A percentile compares a stretch with the other conserved stretches of the same genome.
These are phyloP conservation scores for Ophioderma brevispina DNA, from an alignment of 35 echinoderm and acorn worm species.

Conservation along the genomic window DNA sequence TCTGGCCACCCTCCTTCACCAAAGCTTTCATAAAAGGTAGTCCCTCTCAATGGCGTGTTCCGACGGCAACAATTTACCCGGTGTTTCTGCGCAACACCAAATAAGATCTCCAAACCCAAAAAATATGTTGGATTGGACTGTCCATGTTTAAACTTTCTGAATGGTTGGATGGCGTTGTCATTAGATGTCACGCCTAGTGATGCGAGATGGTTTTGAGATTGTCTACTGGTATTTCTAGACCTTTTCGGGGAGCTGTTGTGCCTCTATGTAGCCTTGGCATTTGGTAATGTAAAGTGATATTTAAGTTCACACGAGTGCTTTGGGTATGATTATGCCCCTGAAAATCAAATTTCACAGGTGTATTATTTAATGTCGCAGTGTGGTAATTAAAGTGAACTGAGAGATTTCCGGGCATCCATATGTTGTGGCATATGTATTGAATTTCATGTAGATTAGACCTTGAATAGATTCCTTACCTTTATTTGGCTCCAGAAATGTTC, in stretches of 20 bases:
- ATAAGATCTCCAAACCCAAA: slow-evolving; percentile 64
- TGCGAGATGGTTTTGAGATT: slow-evolving; percentile 55
- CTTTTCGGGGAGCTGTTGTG: slow-evolving; percentile 80
- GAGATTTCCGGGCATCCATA: too few species aligned
- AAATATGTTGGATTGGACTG: slow-evolving; percentile 98
- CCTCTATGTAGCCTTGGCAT: slow-evolving; percentile 55
- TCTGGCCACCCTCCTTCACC: slow-evolving; percentile 73
- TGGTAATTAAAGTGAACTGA: too few species aligned
- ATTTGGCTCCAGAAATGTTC: too few species aligned
- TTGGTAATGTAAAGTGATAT: slow-evolving; percentile 32
- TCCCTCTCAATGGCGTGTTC: slow-evolving; percentile 90
- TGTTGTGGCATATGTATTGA: too few species aligned
- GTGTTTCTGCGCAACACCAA: slow-evolving; percentile 94
- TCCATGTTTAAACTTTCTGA: slow-evolving; percentile 52
- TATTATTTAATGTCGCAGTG: too few species aligned
- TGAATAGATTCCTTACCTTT: too few species aligned
- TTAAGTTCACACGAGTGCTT: slow-evolving; percentile 68
- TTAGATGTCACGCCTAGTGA: neutral
- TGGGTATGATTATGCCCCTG: slow-evolving; percentile 70
- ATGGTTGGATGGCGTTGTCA: neutral
- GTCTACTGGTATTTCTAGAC: too few species aligned
- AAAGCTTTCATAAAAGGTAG: slow-evolving; percentile 93
- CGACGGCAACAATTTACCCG: slow-evolving; percentile 92
- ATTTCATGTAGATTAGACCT: too few species aligned
- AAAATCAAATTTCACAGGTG: too few species aligned